Base-by-base conservation (phyloP, 2,113 vertebrate species). In the Dryoscopus gambensis region DNA sequence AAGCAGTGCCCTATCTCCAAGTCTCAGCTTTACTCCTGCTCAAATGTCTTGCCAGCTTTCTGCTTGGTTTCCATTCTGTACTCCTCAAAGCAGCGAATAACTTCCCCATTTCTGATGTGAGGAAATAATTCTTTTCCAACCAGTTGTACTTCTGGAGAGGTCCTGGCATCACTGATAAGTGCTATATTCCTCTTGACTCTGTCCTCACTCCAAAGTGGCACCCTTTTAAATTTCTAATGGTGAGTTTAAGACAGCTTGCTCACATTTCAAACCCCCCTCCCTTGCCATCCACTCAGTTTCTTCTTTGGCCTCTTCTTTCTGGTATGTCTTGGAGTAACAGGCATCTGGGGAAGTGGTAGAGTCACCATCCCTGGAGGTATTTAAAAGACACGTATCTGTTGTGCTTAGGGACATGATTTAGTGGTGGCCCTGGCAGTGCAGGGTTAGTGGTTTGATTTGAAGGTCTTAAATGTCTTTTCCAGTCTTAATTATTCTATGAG, bases 381-480 rank as follows among this genome's bases (percentile, higher is more conserved):
- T 85, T 68, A 57, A 47, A 67, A 68, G 24, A n/a, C 2, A 2
- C 0, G 0, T 25, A 18, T 31, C n/a, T 5, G 4, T 44, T 37
- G 30, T 3, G 2, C 27, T 71, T 13, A 67, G 12, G 47, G 30
- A 33, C 62, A 27, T 8, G 42, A 31, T 31, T 80, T 59, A 59
- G 53, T 57, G 24, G 5, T 80, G 40, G 23, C 21, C n/a, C 62
- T 70, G 37, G 47, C 27, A 60, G 25, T 77, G 52, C 4, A 50
- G 33, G 4, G 6, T 84, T 67, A 35, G 23, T 60, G 42, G 15
- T 19, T 27, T 25, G 23, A 27, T 7, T 9, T 9, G 2, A 79
- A 25, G 10, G 23, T 53, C 25, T 52, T n/a, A 52, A 35, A 13
- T 21, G 10, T 68, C 11, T 77, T 71, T 81, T 84, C 20, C 57